Percentiles rank a stretch among this genome's conserved stretches.
These are phyloP conservation scores for Protodeltote pygarga DNA, from an alignment of 2,888 invertebrate genomes.

Conservation along the genomic window DNA sequence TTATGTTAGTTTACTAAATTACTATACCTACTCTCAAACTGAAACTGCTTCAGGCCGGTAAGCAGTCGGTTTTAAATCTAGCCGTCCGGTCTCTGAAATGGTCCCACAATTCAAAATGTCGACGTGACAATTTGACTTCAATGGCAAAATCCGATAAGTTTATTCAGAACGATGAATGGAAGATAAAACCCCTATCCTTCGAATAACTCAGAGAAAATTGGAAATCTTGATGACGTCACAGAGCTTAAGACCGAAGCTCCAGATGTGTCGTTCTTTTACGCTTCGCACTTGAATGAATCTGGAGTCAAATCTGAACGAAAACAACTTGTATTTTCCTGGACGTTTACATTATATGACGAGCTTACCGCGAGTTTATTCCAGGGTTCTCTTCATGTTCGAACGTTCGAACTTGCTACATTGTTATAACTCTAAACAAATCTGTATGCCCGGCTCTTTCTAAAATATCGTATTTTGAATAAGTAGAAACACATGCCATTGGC, in stretches of 20 bases:
- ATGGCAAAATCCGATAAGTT: slow-evolving; percentile 54
- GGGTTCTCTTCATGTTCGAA: slow-evolving; percentile 27
- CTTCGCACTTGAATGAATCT: slow-evolving; percentile 51
- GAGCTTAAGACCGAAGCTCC: slow-evolving; percentile 52
- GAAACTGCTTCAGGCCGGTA: slow-evolving; percentile 20
- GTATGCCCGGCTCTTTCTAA: not conserved
- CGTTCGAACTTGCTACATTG: slow-evolving; percentile 7
- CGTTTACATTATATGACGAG: slow-evolving; percentile 42
- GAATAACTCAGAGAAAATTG: slow-evolving; percentile 58
- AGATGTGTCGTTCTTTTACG: slow-evolving; percentile 50
- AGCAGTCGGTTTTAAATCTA: slow-evolving; percentile 20
- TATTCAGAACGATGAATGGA: slow-evolving; percentile 49
- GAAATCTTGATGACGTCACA: slow-evolving; percentile 60
- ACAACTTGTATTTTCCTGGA: slow-evolving; percentile 33
- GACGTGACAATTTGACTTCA: slow-evolving; percentile 36
- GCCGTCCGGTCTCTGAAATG: slow-evolving; percentile 1
- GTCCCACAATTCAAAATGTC: slow-evolving; percentile 31
- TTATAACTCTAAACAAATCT: slow-evolving; percentile 1
- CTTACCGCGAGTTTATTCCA: slow-evolving; percentile 30
- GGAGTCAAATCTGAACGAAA: slow-evolving; percentile 43
- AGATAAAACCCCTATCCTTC: slow-evolving; percentile 59
- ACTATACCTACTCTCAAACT: slow-evolving; percentile 18
- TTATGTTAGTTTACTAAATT: slow-evolving; percentile 28
- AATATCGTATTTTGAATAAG: not conserved
- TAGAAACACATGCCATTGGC: too few relatives aligned